Base-by-base conservation (phyloP, 2,113 vertebrate species). In the Thunnus maccoyii region DNA sequence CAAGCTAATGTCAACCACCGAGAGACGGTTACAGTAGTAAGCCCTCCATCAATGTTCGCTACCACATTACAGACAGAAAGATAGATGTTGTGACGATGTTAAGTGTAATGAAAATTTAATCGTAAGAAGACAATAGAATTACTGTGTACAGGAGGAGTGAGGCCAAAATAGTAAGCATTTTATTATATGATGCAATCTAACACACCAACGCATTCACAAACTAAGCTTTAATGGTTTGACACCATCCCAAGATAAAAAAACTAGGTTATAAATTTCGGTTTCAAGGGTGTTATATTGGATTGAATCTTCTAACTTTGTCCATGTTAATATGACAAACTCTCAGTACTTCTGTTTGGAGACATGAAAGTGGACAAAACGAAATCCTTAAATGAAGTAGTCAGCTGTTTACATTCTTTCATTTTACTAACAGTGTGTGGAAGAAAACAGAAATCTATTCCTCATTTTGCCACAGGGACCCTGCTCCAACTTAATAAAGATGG, bases 1-100 rank as follows among this genome's bases (percentile, higher is more conserved):
- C 57, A 22, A 48, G 86, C 84, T 91, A 78, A 76, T 16, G 61
- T 51, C 69, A 66, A 15, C 69, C 44, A 12, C 16, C 60, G 75
- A 22, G 22, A 22, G 22, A 17, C 22, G 22, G n/a, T 47, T 3
- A 25, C 18, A 36, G 22, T 20, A 11, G 12, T 1, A 56, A 18
- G 18, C 2, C 7, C 63, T 54, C 0, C 62, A 60, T 75, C 61
- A 27, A 16, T 63, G n/a, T 13, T 44, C 4, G 1, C 4, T n/a
- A 50, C 3, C 52, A 32, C 10, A 27, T 2, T 1, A 12, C 36
- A 61, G 47, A 4, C 27, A 17, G 3, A 30, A 30, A 30, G 2
- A 25, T n/a, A 30, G 2, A 63, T n/a, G 18, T 3, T 56, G 12
- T 18, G 1, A 44, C 11, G 22, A 54, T 30, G 17, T 27, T 47